Conservation (phyloP, 2,113 vertebrate species). For the Petromus typicus region DNA sequence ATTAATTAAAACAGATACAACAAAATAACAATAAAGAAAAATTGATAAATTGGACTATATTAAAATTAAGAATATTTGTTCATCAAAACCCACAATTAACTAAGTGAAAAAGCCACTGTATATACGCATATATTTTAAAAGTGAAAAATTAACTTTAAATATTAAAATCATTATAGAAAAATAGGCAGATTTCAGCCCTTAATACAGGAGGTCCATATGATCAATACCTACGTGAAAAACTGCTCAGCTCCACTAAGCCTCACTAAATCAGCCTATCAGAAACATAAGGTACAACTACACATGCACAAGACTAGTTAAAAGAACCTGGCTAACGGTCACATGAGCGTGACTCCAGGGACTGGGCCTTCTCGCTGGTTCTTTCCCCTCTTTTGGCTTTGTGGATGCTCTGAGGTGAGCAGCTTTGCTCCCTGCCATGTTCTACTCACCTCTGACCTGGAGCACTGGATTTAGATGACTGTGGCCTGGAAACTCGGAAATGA, state of each 20-base stretch:
- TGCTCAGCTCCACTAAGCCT: not conserved
- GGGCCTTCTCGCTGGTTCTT: not conserved
- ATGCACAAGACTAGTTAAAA: not conserved
- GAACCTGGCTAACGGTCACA: not conserved
- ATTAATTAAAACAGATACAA: not conserved
- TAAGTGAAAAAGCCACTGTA: not conserved
- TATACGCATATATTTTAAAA: not conserved
- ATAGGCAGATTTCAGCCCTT: not conserved
- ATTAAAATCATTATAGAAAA: not conserved
- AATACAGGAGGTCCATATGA: not conserved
- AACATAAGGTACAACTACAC: not conserved
- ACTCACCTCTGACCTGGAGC: not conserved
- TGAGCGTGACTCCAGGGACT: not conserved
- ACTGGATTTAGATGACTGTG: not conserved
- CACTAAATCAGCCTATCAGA: not conserved
- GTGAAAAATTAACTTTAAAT: not conserved
- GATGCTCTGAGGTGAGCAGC: not conserved
- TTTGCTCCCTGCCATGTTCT: not conserved
- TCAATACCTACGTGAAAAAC: not conserved
- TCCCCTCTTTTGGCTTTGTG: not conserved
- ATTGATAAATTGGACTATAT: not conserved
- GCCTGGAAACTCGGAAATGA: not conserved
- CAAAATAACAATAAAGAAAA: not conserved
- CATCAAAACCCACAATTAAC: not conserved
- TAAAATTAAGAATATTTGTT: not conserved